Base-by-base conservation (phyloP, 2,888 invertebrate species). In the Malachius bipustulatus region DNA sequence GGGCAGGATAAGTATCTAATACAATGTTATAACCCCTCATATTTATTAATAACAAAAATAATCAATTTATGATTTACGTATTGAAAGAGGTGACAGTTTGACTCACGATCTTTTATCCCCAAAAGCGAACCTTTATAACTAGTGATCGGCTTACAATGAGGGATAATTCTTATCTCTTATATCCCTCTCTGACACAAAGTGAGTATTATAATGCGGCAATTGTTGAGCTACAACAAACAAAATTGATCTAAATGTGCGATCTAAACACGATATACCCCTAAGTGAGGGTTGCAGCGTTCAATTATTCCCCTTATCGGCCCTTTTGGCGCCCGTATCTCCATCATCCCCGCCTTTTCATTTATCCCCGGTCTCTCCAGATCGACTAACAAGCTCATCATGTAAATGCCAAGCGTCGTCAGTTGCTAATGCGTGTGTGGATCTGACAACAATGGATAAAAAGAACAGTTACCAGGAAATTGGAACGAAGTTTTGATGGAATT, bases 201-300 rank as follows among this genome's bases (percentile, higher is more conserved):
- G 50, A 47, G 54, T 57, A 59, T 60, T 60, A 61, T 60, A 59
- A 60, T 56, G 56, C 58, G 47, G 52, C 60, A 55, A 61, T 61
- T 61, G 61, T 61, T 56, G 55, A 55, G 57, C 59, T 56, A 60
- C 60, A 59, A 59, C 60, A 60, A 60, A 61, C 60, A 59, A 56
- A 60, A 61, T 60, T 60, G 60, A 60, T 60, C 60, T 59, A 60
- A 60, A 60, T 58, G 60, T 57, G 54, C 56, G 56, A 60, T 60
- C 60, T 60, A 60, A 60, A 60, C 58, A 59, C 57, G 60, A 59
- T 55, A 54, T 52, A 49, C 50, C 55, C 54, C 53, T 42, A 47
- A 50, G 51, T 46, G 49, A 51, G 52, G 56, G 54, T 49, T 49
- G 53, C 52, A 45, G 54, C 59, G 56, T 56, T 58, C 59, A 57